Base-by-base conservation (phyloP, 2,113 vertebrate species). In the Hippocampus abdominalis region DNA sequence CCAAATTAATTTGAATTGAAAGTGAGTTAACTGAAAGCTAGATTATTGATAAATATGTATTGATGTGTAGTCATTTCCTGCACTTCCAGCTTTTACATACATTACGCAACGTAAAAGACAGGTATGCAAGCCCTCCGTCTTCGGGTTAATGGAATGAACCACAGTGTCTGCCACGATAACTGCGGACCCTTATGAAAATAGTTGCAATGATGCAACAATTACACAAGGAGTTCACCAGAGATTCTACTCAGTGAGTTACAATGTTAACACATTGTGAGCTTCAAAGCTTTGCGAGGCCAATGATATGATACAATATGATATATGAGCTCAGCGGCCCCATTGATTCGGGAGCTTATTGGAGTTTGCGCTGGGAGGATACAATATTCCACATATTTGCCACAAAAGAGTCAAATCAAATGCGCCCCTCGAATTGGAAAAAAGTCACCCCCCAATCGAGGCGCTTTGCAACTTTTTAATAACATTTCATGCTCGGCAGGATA, bases 391-490 rank as follows among this genome's bases (percentile, higher is more conserved):
- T 80, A 80, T 70, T 73, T 59, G 75, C 67, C 8, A 68, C 74
- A 59, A 11, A 56, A 81, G 74, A 79, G 81, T 77, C 71, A 78
- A 84, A 86, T 71, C 32, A 75, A 80, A 64, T 42, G 67, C 76
- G 57, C 53, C 61, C 76, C 69, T 64, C 66, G 71, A 70, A 61
- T 76, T 78, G 80, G 80, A 56, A 23, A 44, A 44, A 67, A 53
- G 51, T 54, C 70, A 39, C 74, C 72, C 59, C 57, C 49, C 73
- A 83, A 85, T 84, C 72, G 70, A 87, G 80, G 70, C 84, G 87
- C 84, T 78, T 86, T 81, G 84, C 86, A 86, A 80, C 83, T 87
- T 90, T 88, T 89, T 87, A 91, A 89, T 89, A 89, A 88, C 83
- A 78, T 89, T 89, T 84, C 75, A 75, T 62, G 56, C 79, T 81